phyloP scores from a whole-genome alignment of 1,140 invertebrate genomes.

The Euura saliciscinereae region DNA sequence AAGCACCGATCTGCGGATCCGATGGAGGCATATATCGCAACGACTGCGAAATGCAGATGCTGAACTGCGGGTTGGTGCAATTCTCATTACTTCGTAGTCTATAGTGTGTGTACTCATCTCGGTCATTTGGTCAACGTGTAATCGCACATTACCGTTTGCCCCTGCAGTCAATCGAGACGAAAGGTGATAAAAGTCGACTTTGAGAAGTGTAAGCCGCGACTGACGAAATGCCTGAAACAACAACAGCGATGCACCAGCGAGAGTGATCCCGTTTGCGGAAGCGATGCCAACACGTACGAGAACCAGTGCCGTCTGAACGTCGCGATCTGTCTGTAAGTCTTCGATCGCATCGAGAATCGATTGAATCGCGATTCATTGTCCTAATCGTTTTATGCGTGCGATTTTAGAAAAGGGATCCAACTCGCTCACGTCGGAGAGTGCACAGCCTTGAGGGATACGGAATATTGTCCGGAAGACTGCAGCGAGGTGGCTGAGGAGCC shows the following conservation, averaged over 20 bases:
- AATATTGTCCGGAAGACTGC: slow-evolving; percentile 75
- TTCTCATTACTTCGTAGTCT: slow-evolving; percentile 11
- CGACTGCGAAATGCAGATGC: slow-evolving; percentile 88
- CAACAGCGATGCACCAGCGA: slow-evolving; percentile 66
- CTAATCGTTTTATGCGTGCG: neutral
- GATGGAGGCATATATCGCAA: slow-evolving; percentile 88
- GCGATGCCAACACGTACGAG: slow-evolving; percentile 80
- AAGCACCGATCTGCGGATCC: slow-evolving; percentile 80
- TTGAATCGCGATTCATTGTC: neutral
- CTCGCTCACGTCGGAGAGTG: slow-evolving; percentile 86
- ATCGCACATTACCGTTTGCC: neutral
- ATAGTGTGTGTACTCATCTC: neutral
- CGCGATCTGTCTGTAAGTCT: slow-evolving; percentile 80
- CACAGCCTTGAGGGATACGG: slow-evolving; percentile 73
- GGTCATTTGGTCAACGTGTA: neutral
- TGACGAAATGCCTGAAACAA: slow-evolving; percentile 75
- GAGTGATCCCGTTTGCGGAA: slow-evolving; percentile 80
- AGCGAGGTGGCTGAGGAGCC: slow-evolving; percentile 73
- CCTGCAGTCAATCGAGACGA: slow-evolving; percentile 56
- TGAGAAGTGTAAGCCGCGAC: slow-evolving; percentile 75
- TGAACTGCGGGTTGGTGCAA: slow-evolving; percentile 83
- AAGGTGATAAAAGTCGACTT: slow-evolving; percentile 74
- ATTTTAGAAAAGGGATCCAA: slow-evolving; percentile 79
- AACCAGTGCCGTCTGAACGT: slow-evolving; percentile 82
- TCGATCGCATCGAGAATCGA: neutral